These are phyloP conservation scores for Harmothoe impar DNA, from an alignment of 2,888 invertebrate genomes.

Conservation along the genomic window DNA sequence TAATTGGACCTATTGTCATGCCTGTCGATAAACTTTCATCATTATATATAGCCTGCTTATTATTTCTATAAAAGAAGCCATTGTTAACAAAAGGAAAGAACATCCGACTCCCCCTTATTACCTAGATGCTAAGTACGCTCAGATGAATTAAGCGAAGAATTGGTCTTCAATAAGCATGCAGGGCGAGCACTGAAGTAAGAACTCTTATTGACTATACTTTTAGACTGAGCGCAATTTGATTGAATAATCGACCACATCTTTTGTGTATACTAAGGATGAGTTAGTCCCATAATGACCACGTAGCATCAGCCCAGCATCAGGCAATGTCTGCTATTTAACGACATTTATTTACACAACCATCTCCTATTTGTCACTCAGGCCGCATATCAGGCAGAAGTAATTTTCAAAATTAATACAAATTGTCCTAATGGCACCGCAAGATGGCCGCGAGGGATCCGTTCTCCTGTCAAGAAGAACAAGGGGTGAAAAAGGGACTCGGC, in stretches of 20 bases:
- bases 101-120: too few relatives aligned
- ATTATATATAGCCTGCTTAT: too few relatives aligned
- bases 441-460: conserved; percentile 49
- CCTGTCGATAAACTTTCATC: too few relatives aligned
- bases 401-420: conserved; percentile 54
- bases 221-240: conserved; percentile 38
- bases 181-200: too few relatives aligned
- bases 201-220: neutral
- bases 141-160: too few relatives aligned
- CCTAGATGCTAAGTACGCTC: too few relatives aligned
- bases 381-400: conserved; percentile 53
- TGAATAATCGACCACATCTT: conserved; percentile 37
- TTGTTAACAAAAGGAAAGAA: too few relatives aligned
- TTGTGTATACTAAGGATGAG: neutral
- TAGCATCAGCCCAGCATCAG: neutral
- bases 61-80: too few relatives aligned
- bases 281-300: neutral
- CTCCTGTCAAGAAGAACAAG: conserved; percentile 40
- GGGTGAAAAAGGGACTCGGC: neutral
- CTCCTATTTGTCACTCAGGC: conserved; percentile 42
- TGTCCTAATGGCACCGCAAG: conserved; percentile 14
- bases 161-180: too few relatives aligned
- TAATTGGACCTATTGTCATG: too few relatives aligned
- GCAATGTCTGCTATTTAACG: neutral
- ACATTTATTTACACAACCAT: conserved; percentile 37